These are phyloP conservation scores for Ectemnius continuus DNA, from an alignment of 2,888 invertebrate genomes.

Conservation along the genomic window DNA sequence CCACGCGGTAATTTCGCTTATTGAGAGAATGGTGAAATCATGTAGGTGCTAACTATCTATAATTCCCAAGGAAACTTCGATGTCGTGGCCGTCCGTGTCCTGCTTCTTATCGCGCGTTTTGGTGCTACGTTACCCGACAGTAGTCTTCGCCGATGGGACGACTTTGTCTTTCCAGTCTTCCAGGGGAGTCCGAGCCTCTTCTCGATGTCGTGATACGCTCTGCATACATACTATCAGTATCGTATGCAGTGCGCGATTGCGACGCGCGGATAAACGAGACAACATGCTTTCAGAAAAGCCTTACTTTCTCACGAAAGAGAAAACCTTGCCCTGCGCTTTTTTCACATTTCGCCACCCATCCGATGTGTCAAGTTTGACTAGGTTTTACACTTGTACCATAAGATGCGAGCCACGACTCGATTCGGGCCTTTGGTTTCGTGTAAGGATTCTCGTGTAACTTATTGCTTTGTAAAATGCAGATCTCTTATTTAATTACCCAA, in stretches of 20 bases:
- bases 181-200: slow-evolving; percentile 42
- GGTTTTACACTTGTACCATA: slow-evolving; percentile 44
- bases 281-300: slow-evolving; percentile 18
- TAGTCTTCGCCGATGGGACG: slow-evolving; percentile 34
- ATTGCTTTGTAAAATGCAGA: slow-evolving; percentile 79
- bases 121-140: slow-evolving; percentile 50
- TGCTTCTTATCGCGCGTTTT: slow-evolving; percentile 39
- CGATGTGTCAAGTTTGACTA: slow-evolving; percentile 24
- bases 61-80: slow-evolving; percentile 44
- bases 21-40: slow-evolving; percentile 29
- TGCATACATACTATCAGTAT: not conserved
- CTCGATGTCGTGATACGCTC: slow-evolving; percentile 2
- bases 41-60: slow-evolving; percentile 57
- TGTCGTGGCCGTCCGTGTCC: slow-evolving; percentile 49
- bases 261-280: not conserved
- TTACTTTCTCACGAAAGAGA: slow-evolving; percentile 31
- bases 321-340: slow-evolving; percentile 30
- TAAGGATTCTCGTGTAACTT: slow-evolving; percentile 74
- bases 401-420: slow-evolving; percentile 50
- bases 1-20: slow-evolving; percentile 18
- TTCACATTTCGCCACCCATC: slow-evolving; percentile 36
- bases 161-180: slow-evolving; percentile 58
- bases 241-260: slow-evolving; percentile 2
- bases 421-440: slow-evolving; percentile 53
- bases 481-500: slow-evolving; percentile 75